Evolutionary conservation across 2,888 invertebrate species (phyloP).

Genomic region (Oxycera nigricornis): DNA sequence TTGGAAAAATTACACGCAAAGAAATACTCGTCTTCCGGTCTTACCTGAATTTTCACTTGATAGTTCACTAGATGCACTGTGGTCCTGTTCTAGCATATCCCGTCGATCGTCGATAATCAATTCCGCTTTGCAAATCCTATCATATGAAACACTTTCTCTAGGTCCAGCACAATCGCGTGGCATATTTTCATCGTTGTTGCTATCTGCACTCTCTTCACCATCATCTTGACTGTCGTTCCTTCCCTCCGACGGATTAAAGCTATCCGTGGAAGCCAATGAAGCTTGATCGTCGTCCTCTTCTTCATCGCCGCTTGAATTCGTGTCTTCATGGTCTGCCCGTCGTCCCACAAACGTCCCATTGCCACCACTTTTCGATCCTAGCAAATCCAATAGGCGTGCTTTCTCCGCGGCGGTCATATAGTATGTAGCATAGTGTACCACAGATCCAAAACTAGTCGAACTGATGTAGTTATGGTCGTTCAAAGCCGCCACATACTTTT

Average conservation of each 20-base stretch:
- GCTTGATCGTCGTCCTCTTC: neutral
- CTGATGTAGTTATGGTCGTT: conserved; percentile 29
- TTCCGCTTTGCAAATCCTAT: neutral
- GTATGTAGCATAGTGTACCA: neutral
- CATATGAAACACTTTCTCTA: neutral
- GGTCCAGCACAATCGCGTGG: neutral
- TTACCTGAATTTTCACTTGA: no score
- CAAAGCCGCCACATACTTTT: neutral
- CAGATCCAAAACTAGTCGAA: neutral
- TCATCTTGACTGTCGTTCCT: neutral
- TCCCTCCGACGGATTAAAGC: neutral
- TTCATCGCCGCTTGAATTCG: neutral
- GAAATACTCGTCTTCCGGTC: no score
- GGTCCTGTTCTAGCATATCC: no score
- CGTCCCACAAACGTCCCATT: neutral
- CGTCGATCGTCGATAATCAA: neutral
- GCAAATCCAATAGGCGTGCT: neutral
- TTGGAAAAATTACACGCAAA: no score
- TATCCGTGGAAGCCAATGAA: neutral
- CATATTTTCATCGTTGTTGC: neutral
- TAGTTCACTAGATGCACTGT: no score
- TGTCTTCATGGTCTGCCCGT: neutral
- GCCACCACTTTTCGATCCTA: neutral
- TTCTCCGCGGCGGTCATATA: neutral
- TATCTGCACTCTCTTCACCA: neutral